phyloP scores from a whole-genome alignment of 1,140 invertebrate species.

The Ceratitis capitata region DNA sequence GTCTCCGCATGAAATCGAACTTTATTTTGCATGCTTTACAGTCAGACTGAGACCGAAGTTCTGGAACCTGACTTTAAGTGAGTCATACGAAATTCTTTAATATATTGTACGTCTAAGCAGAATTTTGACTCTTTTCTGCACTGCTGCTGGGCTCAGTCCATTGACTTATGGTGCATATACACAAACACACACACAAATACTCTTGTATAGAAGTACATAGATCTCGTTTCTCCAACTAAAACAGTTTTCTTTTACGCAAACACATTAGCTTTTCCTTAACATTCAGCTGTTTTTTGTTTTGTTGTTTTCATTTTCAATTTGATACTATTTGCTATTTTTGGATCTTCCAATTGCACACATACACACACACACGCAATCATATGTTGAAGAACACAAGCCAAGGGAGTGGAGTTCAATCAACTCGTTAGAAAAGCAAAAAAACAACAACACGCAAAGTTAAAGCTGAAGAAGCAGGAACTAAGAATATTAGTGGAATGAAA shows the following conservation, averaged over 20 bases:
- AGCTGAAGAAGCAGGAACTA: background rate
- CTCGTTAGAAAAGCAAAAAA: background rate
- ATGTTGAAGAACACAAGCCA: background rate
- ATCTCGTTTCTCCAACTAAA: background rate
- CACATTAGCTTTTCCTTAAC: background rate
- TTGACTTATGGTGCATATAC: too few species aligned
- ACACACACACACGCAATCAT: background rate
- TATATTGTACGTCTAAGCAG: too few species aligned
- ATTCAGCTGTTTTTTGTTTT: background rate
- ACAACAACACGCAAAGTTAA: background rate
- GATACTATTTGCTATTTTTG: background rate
- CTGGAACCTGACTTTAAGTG: too few species aligned
- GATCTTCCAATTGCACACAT: background rate
- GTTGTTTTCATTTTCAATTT: slow-evolving; percentile 8
- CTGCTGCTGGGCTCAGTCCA: too few species aligned
- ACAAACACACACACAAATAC: background rate
- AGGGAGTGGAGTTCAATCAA: slow-evolving; percentile 24
- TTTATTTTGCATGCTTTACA: too few species aligned
- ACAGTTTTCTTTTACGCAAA: background rate
- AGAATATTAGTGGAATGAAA: background rate
- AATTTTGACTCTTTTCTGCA: too few species aligned
- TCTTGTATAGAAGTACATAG: background rate
- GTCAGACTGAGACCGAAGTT: too few species aligned
- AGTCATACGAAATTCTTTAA: too few species aligned
- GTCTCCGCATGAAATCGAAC: too few species aligned